phyloP scores from a whole-genome alignment of 2,888 invertebrate species.

The Micoletzkya japonica region DNA sequence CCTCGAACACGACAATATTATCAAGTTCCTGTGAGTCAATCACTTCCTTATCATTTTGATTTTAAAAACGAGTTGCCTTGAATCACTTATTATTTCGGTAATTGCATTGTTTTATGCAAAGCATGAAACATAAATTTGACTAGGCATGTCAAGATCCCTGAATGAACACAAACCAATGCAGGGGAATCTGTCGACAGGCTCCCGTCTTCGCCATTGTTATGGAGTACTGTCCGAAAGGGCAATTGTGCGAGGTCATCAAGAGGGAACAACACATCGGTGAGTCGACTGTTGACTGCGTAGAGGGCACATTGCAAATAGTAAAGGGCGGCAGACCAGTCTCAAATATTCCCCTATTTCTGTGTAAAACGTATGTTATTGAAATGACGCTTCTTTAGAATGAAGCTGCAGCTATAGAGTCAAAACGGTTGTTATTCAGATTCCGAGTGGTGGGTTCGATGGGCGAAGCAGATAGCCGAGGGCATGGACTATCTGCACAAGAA shows the following conservation, averaged over 20 bases:
- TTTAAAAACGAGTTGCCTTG: background rate
- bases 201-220: constrained; percentile 93
- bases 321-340: no score
- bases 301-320: no score
- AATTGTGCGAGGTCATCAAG: constrained; percentile 85
- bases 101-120: background rate
- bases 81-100: background rate
- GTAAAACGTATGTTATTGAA: no score
- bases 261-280: constrained; percentile 33
- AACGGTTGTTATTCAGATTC: background rate
- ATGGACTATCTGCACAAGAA: constrained; percentile 94
- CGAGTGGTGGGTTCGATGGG: constrained; percentile 76
- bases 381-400: no score
- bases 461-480: constrained; percentile 90
- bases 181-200: constrained; percentile 88
- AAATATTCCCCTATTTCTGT: no score
- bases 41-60: background rate
- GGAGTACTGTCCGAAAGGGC: constrained; percentile 96
- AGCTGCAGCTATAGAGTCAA: background rate
- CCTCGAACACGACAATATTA: constrained; percentile 91
- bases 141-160: background rate
- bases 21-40: constrained; percentile 74
- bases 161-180: constrained; percentile 63
- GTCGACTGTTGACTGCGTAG: background rate
- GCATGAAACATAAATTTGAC: background rate